Evolutionary conservation across 2,888 invertebrate species (phyloP).

Genomic region (Aromia moschata): DNA sequence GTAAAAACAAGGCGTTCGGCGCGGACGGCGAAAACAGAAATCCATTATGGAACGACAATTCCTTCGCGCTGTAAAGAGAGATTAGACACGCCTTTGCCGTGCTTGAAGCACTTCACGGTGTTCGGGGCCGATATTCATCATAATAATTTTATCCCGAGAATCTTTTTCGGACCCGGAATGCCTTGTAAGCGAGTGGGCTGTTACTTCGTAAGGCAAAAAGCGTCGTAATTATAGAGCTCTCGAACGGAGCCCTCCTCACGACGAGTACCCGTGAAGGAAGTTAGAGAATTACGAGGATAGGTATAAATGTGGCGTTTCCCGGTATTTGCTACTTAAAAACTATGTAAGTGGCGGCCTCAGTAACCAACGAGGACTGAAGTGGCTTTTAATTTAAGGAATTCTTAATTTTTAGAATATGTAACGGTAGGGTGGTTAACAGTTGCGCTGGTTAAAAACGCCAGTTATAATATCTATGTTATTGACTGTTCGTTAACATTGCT

Average conservation of each 20-base stretch:
- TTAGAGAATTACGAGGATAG: background rate
- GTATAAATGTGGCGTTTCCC: too few species aligned
- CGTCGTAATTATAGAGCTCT: background rate
- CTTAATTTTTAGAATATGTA: too few species aligned
- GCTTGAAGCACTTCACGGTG: conserved; percentile 16
- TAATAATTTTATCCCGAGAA: conserved; percentile 20
- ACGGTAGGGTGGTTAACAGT: too few species aligned
- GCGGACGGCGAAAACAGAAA: conserved; percentile 19
- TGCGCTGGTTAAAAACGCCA: too few species aligned
- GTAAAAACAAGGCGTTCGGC: conserved; percentile 17
- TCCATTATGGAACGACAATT: conserved; percentile 14
- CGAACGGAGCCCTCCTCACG: background rate
- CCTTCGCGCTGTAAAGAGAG: conserved; percentile 4
- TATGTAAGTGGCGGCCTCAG: too few species aligned
- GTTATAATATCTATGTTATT: too few species aligned
- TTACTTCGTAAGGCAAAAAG: background rate
- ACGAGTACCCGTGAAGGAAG: background rate
- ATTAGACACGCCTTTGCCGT: conserved; percentile 24
- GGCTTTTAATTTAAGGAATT: too few species aligned
- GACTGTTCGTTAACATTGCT: too few species aligned
- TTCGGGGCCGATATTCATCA: conserved; percentile 12
- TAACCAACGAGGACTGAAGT: too few species aligned
- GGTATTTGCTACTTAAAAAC: too few species aligned
- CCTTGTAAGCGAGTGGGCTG: conserved; percentile 4
- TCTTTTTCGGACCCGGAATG: background rate